Conservation (phyloP, 1,140 invertebrate species). For the Phthorimaea operculella region DNA sequence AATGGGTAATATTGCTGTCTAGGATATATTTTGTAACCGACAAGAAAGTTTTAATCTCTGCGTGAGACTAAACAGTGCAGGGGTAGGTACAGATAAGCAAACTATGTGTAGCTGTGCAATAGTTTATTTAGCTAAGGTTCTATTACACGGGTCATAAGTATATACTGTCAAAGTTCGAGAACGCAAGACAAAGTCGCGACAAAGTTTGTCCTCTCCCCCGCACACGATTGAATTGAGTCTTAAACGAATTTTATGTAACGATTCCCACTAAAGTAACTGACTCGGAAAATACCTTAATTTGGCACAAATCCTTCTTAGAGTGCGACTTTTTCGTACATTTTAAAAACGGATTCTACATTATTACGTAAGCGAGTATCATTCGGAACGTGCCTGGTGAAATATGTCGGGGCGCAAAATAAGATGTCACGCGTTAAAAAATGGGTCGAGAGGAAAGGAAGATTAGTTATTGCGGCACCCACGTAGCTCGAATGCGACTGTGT, state of each 20-base stretch:
- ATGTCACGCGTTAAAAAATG: slow-evolving; percentile 16
- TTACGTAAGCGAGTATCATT: slow-evolving; percentile 11
- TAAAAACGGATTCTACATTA: slow-evolving; percentile 10
- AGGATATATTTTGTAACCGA: too few relatives aligned
- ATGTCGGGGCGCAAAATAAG: slow-evolving; percentile 14
- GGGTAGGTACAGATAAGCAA: too few relatives aligned
- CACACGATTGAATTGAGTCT: slow-evolving; percentile 26
- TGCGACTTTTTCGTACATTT: slow-evolving; percentile 12
- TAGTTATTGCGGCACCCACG: slow-evolving; percentile 8
- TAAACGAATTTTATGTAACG: slow-evolving; percentile 29
- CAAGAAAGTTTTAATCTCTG: too few relatives aligned
- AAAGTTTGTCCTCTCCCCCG: slow-evolving; percentile 23
- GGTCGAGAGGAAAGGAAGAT: slow-evolving; percentile 8
- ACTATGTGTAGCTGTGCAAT: too few relatives aligned
- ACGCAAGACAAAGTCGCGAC: slow-evolving; percentile 24
- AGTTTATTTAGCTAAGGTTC: too few relatives aligned
- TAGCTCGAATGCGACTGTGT: background rate
- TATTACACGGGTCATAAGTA: slow-evolving; percentile 65
- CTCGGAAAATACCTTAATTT: slow-evolving; percentile 10
- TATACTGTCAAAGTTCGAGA: slow-evolving; percentile 62
- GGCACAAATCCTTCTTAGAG: background rate
- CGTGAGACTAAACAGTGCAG: too few relatives aligned
- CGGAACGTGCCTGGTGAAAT: slow-evolving; percentile 11
- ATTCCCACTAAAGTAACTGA: slow-evolving; percentile 13
- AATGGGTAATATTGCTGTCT: too few relatives aligned